Base-by-base conservation (phyloP, 2,888 invertebrate genomes). In the Rapana venosa region DNA sequence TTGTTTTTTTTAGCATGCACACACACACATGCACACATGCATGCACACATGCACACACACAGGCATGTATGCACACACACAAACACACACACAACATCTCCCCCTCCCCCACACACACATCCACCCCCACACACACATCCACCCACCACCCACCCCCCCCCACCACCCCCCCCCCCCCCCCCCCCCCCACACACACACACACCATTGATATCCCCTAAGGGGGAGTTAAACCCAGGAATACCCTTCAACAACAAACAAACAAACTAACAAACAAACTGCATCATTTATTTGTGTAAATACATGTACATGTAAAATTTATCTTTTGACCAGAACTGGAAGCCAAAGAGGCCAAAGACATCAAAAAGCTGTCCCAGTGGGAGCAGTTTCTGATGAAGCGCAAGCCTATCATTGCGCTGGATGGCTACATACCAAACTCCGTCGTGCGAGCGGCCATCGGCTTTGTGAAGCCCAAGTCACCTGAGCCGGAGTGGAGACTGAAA, bases 361-460 rank as follows among this genome's bases (percentile, higher is more conserved):
- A 87, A 47, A 26, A 36, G 5, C 61, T 91, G 70, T 89, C 89
- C 0, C 77, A 84, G 6, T 92, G 93, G 91, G 94, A 94, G 87
- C 91, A 92, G 77, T 93, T 92, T 47, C 92, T 94, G 88, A 87
- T 93, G 77, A 92, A 92, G 66, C 92, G 91, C 87, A 93, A 92
- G 22, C 94, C 94, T 15, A 94, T 94, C 58, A 94, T 94, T 87
- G 94, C 94, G 47, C 93, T 93, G 32, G 94, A 94, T 92, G 94
- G 94, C 77, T 94, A 93, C 90, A 93, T 94, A 36, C 94, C 94
- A 56, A 94, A 94, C 91, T 94, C 94, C 87, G 94, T 94, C 83
- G 93, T 94, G 35, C 91, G 94, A 20, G 90, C 91, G 58, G 90
- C 66, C 83, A 85, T 92, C 1, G 92, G 88, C 83, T 93, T n/a